Evolutionary conservation across 1,140 invertebrate species (phyloP), one percentile per base, ranked within the genome.

Genomic region (Planococcus citri): DNA sequence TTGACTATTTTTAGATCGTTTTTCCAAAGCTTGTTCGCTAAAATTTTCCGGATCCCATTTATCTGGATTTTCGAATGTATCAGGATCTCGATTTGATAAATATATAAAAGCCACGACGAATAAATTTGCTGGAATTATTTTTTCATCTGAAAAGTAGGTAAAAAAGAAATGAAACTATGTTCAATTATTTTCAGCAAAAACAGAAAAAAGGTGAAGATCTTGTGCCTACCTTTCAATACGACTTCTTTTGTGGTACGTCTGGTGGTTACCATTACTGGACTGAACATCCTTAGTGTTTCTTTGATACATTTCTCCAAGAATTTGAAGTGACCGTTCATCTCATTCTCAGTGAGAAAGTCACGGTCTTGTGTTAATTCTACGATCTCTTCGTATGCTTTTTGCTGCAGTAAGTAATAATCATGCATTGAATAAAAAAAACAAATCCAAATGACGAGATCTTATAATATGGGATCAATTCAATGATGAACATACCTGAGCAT

Each of bases 241-340:
- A 82, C 73, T 64, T 86, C 84, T 72, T 86, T 79, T 2, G 77
- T 75, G 1, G 82, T 74, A 70, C 76, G 76, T 51, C 86, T 75
- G 0, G 80, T 82, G 68, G 85, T 80, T 33, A 84, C 77, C 0
- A 85, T 85, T 10, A 86, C 86, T 9, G 83, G 82, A 0, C 85
- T 85, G 60, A 71, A 72, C 22, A 69, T 20, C 17, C 73, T 22
- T 14, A 72, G 41, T 10, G 73, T 71, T 71, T 73, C 73, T 57
- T 71, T 73, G 0, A 73, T 25, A n/a, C 27, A 60, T 69, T 72
- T 68, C 20, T 73, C 73, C n/a, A 73, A 21, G 29, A 71, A 73
- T 21, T 33, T 33, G 3, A 33, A 12, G 12, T 33, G 4, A 33
- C 12, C 12, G 29, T 3, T 33, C 12, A 33, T 6, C 3, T 33